These are phyloP conservation scores for Hemiscyllium ocellatum DNA, from an alignment of 2,113 vertebrate genomes.

Conservation along the genomic window DNA sequence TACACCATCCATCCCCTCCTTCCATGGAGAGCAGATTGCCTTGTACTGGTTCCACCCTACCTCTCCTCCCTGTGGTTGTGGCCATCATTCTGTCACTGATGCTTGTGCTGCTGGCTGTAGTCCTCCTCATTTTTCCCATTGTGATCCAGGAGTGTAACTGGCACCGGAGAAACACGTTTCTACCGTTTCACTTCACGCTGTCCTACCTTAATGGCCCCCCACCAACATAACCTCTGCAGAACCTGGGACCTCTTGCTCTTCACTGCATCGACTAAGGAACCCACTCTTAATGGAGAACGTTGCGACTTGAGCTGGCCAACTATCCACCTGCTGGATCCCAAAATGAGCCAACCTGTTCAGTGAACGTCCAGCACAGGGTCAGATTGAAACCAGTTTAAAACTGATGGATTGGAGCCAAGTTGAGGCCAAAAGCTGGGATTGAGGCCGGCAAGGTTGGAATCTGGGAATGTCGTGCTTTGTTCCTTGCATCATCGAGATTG, in stretches of 20 bases:
- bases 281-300: too few relatives aligned
- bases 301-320: not conserved
- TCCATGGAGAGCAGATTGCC: not conserved
- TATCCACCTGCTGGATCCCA: not conserved
- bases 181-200: not conserved
- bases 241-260: too few relatives aligned
- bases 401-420: too few relatives aligned
- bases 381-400: not conserved
- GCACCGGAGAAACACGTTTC: not conserved
- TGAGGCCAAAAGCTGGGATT: not conserved
- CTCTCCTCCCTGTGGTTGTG: not conserved
- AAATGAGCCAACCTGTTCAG: not conserved
- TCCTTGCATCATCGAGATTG: not conserved
- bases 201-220: not conserved
- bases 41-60: not conserved
- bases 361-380: not conserved
- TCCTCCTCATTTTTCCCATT: not conserved
- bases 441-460: not conserved
- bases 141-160: not conserved
- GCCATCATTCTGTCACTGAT: not conserved
- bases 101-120: not conserved
- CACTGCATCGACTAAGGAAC: not conserved
- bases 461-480: not conserved
- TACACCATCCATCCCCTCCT: not conserved
- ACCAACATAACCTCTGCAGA: not conserved